phyloP scores from a whole-genome alignment of 2,888 invertebrate genomes.

The Acleris cristana region DNA sequence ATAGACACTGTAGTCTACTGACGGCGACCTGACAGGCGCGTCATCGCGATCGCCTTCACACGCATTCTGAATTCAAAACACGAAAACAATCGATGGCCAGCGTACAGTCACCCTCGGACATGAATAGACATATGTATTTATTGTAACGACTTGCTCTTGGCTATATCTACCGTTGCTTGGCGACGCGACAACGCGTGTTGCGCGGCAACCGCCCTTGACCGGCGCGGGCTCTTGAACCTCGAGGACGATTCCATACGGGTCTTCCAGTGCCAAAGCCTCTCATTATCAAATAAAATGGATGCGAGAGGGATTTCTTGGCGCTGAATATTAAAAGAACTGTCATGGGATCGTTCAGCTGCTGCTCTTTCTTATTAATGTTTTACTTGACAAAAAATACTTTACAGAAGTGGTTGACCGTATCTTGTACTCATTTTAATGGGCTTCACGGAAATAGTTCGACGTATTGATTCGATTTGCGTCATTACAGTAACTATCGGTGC shows the following conservation, averaged over 20 bases:
- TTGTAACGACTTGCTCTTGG: conserved; percentile 7
- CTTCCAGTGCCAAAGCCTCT: no score
- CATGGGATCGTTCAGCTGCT: no score
- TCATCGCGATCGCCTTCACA: conserved; percentile 15
- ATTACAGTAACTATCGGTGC: no score
- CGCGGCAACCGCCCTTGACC: conserved; percentile 2
- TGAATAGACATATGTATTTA: conserved; percentile 2
- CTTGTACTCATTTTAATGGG: background rate
- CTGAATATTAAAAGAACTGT: no score
- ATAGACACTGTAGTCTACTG: conserved; percentile 3
- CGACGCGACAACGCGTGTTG: conserved; percentile 30
- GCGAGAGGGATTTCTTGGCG: no score
- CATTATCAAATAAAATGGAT: no score
- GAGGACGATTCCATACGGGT: background rate
- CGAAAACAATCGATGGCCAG: conserved; percentile 30
- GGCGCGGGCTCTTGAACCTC: conserved; percentile 9
- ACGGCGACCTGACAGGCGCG: conserved; percentile 9
- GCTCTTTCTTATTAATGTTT: no score
- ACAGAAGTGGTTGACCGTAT: conserved; percentile 24
- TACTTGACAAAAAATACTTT: no score
- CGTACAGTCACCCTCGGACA: conserved; percentile 26
- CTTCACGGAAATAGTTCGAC: conserved; percentile 12
- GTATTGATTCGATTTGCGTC: conserved; percentile 8
- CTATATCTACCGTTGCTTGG: conserved; percentile 11
- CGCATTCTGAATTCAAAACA: conserved; percentile 31